Evolutionary conservation across 2,888 invertebrate genomes (phyloP).

Genomic region (Clunio marinus): DNA sequence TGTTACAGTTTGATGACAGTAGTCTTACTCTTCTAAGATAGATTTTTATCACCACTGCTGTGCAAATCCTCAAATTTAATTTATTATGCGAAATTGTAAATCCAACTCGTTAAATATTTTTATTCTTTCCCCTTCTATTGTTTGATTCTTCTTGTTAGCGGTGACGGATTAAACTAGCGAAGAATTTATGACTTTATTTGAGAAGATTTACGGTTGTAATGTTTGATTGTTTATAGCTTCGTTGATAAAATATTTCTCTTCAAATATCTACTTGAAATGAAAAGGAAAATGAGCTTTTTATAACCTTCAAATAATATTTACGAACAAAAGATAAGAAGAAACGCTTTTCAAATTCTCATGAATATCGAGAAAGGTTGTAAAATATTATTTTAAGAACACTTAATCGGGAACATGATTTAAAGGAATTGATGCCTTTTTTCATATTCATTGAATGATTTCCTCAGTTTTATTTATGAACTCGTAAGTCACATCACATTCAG

Average conservation of each 20-base stretch:
- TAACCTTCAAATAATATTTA: background rate
- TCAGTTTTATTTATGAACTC: too few relatives aligned
- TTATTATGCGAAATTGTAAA: slow-evolving; percentile 34
- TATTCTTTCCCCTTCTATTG: background rate
- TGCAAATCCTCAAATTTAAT: slow-evolving; percentile 20
- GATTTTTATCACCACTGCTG: slow-evolving; percentile 10
- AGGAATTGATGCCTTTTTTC: too few relatives aligned
- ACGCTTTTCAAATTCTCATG: background rate
- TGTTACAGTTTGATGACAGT: slow-evolving; percentile 23
- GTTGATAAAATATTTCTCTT: background rate
- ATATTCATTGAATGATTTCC: too few relatives aligned
- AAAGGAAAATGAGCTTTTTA: background rate
- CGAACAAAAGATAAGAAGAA: background rate
- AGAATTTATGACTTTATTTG: slow-evolving; percentile 22
- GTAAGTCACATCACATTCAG: too few relatives aligned
- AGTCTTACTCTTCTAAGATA: slow-evolving; percentile 21
- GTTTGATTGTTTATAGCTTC: slow-evolving; percentile 17
- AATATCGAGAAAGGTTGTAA: background rate
- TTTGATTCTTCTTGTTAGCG: background rate
- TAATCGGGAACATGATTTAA: too few relatives aligned
- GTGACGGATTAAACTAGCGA: slow-evolving; percentile 4
- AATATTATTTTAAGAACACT: too few relatives aligned
- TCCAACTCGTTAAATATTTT: background rate
- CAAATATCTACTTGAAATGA: background rate
- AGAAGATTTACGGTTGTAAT: slow-evolving; percentile 3